phyloP scores from a whole-genome alignment of 2,113 vertebrate genomes.

The Poecilia latipinna region DNA sequence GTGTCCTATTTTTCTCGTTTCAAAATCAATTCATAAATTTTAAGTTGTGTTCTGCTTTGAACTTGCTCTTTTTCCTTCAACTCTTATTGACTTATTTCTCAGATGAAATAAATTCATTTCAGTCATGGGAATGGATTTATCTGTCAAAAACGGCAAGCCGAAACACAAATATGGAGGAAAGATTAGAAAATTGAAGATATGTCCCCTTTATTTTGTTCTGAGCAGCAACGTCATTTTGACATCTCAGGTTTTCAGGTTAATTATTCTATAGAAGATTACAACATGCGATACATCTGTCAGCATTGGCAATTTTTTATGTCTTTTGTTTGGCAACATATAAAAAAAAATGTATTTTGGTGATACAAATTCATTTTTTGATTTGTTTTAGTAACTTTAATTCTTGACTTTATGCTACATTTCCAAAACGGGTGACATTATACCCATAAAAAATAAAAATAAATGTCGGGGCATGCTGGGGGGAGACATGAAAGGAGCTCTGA shows the following conservation, averaged over 20 bases:
- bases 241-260: no score
- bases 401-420: neutral
- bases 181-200: neutral
- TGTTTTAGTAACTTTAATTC: neutral
- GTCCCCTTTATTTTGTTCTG: neutral
- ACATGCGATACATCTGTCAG: neutral
- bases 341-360: neutral
- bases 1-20: no score
- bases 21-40: no score
- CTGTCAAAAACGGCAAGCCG: neutral
- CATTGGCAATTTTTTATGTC: neutral
- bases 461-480: neutral
- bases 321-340: neutral
- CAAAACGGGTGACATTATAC: slow-evolving; percentile 12
- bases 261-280: no score
- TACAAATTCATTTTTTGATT: neutral
- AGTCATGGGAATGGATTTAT: neutral
- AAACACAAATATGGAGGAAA: neutral
- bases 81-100: no score
- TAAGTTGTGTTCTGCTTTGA: no score
- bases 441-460: neutral
- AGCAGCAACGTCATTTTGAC: neutral
- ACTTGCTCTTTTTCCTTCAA: no score
- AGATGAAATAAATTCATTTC: no score
- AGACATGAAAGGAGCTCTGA: slow-evolving; percentile 21